These are phyloP conservation scores for Cylindroiulus punctatus DNA, from an alignment of 2,888 invertebrate genomes.

Conservation along the genomic window DNA sequence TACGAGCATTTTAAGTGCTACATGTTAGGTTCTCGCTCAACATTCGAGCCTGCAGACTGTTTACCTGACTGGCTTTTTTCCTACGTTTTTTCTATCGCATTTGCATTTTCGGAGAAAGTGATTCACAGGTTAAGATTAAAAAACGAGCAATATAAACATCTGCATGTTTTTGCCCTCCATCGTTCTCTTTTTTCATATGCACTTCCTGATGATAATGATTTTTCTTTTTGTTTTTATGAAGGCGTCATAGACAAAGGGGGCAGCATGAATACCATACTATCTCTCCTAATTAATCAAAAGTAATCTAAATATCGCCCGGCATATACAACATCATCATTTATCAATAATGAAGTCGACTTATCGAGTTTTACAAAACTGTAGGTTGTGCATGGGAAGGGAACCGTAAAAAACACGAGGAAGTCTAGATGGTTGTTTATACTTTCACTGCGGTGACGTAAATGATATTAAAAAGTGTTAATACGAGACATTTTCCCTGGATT, in stretches of 20 bases:
- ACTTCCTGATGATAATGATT: conserved; percentile 14
- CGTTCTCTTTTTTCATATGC: not conserved
- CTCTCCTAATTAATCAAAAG: not conserved
- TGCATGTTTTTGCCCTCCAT: not conserved
- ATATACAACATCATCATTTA: conserved; percentile 14
- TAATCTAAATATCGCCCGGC: not conserved
- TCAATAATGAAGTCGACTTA: not conserved
- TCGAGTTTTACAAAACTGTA: not conserved
- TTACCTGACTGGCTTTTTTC: not conserved
- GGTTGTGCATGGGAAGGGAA: not conserved
- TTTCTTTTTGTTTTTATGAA: not conserved
- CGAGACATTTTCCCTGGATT: conserved; percentile 9
- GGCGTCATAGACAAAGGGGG: not conserved
- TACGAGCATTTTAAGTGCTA: not conserved
- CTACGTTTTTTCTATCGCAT: not conserved
- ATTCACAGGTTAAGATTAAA: conserved; percentile 26
- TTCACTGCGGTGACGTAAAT: not conserved
- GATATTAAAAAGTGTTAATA: not conserved
- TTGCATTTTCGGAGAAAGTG: not conserved
- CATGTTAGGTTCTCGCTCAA: conserved; percentile 7
- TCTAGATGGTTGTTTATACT: not conserved
- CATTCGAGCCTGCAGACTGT: conserved; percentile 5
- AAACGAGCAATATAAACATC: not conserved
- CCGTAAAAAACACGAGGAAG: not conserved
- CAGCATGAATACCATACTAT: not conserved